Conservation (phyloP, 1,140 invertebrate genomes). For the Aphaenogaster floridana region DNA sequence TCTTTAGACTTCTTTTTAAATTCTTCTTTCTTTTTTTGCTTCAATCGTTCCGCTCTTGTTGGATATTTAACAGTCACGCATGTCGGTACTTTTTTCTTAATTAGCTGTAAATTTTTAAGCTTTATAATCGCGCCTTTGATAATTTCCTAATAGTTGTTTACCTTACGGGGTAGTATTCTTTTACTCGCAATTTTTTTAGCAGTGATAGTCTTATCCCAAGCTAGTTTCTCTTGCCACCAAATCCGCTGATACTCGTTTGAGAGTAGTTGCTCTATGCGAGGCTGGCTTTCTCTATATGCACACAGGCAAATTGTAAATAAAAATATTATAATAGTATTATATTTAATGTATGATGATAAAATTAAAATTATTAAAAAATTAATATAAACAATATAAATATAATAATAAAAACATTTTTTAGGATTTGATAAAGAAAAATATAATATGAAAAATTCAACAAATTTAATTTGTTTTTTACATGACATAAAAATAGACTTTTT, state of each 20-base stretch:
- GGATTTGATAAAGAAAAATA: neutral
- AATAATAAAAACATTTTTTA: neutral
- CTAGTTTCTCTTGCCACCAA: slow-evolving; percentile 76
- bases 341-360: neutral
- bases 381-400: neutral
- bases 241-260: slow-evolving; percentile 80
- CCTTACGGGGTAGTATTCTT: slow-evolving; percentile 56
- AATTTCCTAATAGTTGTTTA: neutral
- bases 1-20: neutral
- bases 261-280: slow-evolving; percentile 74
- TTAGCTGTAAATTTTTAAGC: neutral
- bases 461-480: neutral
- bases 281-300: slow-evolving; percentile 59
- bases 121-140: neutral
- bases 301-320: neutral
- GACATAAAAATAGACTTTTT: too few relatives aligned
- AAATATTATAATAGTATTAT: neutral
- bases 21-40: neutral
- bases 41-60: neutral
- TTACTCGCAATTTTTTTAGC: slow-evolving; percentile 21
- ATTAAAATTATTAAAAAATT: neutral
- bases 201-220: slow-evolving; percentile 67
- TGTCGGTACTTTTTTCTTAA: slow-evolving; percentile 48
- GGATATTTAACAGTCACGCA: slow-evolving; percentile 43
- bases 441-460: neutral